Evolutionary conservation across 2,888 invertebrate genomes (phyloP).

Genomic region (Pyrgus malvae): DNA sequence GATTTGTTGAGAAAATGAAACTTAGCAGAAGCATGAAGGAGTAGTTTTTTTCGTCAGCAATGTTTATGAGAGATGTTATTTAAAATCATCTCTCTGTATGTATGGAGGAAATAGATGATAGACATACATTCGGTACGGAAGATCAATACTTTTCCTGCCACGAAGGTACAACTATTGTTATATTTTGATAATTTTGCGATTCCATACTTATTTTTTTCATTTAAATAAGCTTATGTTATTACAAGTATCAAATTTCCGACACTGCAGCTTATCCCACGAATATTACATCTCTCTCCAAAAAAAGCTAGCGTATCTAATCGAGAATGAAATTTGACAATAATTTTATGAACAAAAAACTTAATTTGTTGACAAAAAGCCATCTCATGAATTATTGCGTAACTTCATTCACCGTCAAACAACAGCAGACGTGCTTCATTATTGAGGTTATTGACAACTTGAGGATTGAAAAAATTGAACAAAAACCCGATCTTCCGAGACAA

Average conservation of each 20-base stretch:
- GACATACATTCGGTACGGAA: too few species aligned
- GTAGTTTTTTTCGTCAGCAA: too few species aligned
- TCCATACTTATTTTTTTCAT: too few species aligned
- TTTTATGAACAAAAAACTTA: constrained; percentile 9
- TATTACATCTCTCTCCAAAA: neutral
- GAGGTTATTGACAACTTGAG: constrained; percentile 18
- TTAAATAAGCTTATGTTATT: too few species aligned
- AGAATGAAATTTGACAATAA: constrained; percentile 7
- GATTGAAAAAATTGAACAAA: neutral
- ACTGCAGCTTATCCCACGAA: neutral
- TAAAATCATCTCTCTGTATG: too few species aligned
- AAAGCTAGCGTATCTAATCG: constrained; percentile 1
- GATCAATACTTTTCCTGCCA: too few species aligned
- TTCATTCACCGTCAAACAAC: constrained; percentile 10
- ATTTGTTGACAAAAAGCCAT: constrained; percentile 15
- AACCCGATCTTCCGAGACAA: constrained; percentile 10
- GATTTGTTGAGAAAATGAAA: too few species aligned
- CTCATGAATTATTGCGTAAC: constrained; percentile 19
- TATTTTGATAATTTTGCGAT: neutral
- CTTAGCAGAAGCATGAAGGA: too few species aligned
- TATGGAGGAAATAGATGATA: too few species aligned
- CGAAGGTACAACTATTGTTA: too few species aligned
- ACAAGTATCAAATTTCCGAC: too few species aligned
- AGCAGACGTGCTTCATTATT: constrained; percentile 13
- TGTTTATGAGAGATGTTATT: too few species aligned